These are phyloP conservation scores for Pachypsylla venusta DNA, from an alignment of 1,140 invertebrate species.

Conservation along the genomic window DNA sequence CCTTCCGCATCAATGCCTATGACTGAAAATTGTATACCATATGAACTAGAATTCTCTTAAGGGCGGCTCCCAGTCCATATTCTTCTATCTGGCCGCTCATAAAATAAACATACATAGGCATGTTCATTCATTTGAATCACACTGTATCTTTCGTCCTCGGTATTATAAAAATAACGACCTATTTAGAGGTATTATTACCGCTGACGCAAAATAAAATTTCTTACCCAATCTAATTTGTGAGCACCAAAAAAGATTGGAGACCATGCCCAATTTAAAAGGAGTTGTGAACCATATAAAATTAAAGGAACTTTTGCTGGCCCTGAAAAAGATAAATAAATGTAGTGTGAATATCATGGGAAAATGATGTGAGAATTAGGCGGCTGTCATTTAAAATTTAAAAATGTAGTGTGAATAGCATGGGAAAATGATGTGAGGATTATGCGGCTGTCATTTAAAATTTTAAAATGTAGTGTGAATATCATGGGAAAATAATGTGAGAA, in stretches of 20 bases:
- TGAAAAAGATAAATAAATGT: constrained; percentile 18
- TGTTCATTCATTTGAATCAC: too few species aligned
- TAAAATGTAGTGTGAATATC: not conserved
- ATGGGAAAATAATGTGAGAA: not conserved
- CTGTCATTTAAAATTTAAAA: not conserved
- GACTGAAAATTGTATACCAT: too few species aligned
- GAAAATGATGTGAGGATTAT: constrained; percentile 36
- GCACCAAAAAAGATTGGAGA: constrained; percentile 68
- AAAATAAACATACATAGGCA: too few species aligned
- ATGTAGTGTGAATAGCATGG: too few species aligned
- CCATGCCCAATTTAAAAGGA: constrained; percentile 75
- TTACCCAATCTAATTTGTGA: constrained; percentile 56
- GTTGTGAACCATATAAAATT: constrained; percentile 53
- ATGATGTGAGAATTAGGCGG: not conserved
- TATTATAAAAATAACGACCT: too few species aligned
- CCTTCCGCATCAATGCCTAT: too few species aligned
- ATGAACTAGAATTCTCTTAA: too few species aligned
- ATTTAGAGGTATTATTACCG: too few species aligned
- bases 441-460: constrained; percentile 32
- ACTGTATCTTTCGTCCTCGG: too few species aligned
- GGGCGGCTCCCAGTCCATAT: too few species aligned
- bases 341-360: not conserved
- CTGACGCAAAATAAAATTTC: constrained; percentile 16
- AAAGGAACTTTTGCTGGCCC: constrained; percentile 45
- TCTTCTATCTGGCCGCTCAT: too few species aligned